Evolutionary conservation across 2,797 vertebrate species (phyloP).

Genomic region (Dryobates pubescens): DNA sequence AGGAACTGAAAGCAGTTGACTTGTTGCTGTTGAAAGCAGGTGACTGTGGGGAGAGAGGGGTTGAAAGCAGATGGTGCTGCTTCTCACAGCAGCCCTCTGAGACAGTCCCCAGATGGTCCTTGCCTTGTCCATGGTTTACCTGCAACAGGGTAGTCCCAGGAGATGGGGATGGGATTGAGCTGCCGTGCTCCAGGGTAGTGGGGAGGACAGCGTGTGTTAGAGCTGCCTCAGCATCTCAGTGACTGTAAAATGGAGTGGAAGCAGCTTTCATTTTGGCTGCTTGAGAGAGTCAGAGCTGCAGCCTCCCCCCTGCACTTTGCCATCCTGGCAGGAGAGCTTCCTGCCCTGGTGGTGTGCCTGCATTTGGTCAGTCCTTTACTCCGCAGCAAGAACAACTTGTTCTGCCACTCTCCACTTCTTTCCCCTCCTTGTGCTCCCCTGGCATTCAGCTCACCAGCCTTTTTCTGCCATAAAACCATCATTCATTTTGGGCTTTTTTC

Average conservation of each 20-base stretch:
- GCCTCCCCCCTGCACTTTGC: neutral
- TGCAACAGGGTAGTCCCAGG: neutral
- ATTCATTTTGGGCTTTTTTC: neutral
- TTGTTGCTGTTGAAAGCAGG: conserved; percentile 57
- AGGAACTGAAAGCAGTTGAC: conserved; percentile 10
- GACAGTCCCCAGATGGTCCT: neutral
- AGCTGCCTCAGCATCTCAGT: neutral
- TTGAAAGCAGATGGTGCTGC: neutral
- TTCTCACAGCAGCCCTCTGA: neutral
- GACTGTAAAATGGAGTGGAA: neutral
- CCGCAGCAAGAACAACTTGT: neutral
- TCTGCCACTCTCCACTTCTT: neutral
- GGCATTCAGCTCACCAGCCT: conserved; percentile 1
- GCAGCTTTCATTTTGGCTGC: neutral
- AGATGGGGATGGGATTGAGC: accelerated
- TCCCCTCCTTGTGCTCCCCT: neutral
- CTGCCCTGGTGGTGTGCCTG: neutral
- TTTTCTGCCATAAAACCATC: conserved; percentile 37
- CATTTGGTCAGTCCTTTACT: neutral
- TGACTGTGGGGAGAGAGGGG: conserved; percentile 46
- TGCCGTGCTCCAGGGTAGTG: neutral
- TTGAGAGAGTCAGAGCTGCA: neutral
- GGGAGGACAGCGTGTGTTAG: neutral
- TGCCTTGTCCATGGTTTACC: neutral
- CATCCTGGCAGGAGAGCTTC: neutral